Base-by-base conservation (phyloP, 2,888 invertebrate species). In the Leptarthrus brevirostris region DNA sequence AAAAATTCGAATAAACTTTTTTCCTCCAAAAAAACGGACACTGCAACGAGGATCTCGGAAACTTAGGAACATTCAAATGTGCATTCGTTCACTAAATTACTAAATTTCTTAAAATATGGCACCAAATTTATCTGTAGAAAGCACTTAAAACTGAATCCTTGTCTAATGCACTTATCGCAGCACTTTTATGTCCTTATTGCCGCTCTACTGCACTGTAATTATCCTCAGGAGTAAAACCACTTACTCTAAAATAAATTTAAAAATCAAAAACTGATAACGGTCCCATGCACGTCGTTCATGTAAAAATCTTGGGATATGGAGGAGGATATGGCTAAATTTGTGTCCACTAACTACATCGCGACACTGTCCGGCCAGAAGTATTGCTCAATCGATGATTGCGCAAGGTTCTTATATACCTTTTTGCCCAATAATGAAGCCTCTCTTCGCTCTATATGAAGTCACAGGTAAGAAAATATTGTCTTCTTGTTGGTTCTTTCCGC, bases 371-470 rank as follows among this genome's bases (percentile, higher is more conserved):
- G 77, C 77, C 77, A 76, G 77, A 79, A 80, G 77, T 79, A 80
- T 80, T 80, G 79, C 79, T 79, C 78, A 79, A 79, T 79, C 77
- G 76, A 69, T 77, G 79, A 79, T 79, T 79, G 79, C 77, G 78
- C 76, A 77, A 79, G 79, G 80, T 80, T 80, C 79, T 80, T 80
- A 80, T 80, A 80, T 80, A 80, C 80, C 78, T 80, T 80, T 79
- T 75, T 75, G 76, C 36, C 54, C 73, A 66, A 56, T 73, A 69
- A 69, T 66, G 14, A 53, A 49, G 36, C 58, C 73, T 74, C 54
- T 74, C 53, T 73, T 34, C 22, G 52, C 71, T 54, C 61, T 54
- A 71, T 74, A 72, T 44, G 58, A 22, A 72, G 49, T 61, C 56
- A 58, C 44, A 56, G 54, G 40, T 44, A 56, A 44, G 56, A 72